Base-by-base conservation (phyloP, 2,797 vertebrate species). In the Melanogrammus aeglefinus region DNA sequence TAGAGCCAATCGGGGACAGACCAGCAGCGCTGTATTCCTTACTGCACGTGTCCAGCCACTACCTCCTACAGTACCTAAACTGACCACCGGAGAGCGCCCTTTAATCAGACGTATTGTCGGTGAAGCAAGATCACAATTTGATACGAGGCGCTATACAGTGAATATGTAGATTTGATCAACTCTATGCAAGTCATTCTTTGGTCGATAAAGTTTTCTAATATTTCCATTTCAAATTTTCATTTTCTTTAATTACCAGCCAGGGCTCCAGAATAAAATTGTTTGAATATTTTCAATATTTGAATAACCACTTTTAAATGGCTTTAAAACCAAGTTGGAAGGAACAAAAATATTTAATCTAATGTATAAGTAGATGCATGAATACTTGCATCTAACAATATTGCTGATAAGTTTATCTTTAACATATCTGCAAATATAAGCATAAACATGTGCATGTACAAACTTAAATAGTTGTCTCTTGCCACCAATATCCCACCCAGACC, bases 41-140 rank as follows among this genome's bases (percentile, higher is more conserved):
- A 81, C n/a, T 39, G 66, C 1, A 7, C 72, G 86, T 14, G 24
- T 79, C 38, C 84, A 84, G 4, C 78, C 81, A 18, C 76, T 80
- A 2, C 82, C 83, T 80, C 85, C 85, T 72, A 9, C 83, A 0
- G 31, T 72, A 33, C 76, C 70, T 3, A 80, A 39, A 79, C 69
- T 82, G 9, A 76, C 31, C 74, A 79, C 73, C 1, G 84, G n/a
- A 85, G 36, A n/a, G 76, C 33, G 10, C 31, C 31, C 24, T 75
- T 35, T 73, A 12, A 63, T 36, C 39, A 70, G 74, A 27, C 63
- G 24, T 10, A 10, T 69, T 69, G n/a, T 69, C 24, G 24, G 9
- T 69, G 24, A 69, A 7, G 24, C 63, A 69, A 24, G 5, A 69
- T n/a, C n/a, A n/a, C n/a, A n/a, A n/a, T n/a, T n/a, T n/a, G n/a